Evolutionary conservation across 2,888 invertebrate genomes (phyloP).

Genomic region (Ganaspis brasiliensis): DNA sequence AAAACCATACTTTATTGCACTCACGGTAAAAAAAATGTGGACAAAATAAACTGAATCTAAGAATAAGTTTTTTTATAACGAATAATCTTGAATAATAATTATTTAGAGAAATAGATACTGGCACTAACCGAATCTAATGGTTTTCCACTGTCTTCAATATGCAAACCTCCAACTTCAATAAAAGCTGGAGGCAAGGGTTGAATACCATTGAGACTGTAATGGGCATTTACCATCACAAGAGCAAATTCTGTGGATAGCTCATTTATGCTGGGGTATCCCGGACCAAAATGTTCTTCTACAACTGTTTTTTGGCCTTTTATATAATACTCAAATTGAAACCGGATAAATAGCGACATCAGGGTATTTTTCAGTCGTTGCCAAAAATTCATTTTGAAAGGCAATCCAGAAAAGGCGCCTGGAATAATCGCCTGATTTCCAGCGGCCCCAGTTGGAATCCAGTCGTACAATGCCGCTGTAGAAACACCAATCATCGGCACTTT

Average conservation of each 20-base stretch:
- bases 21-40: too few relatives aligned
- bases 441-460: constrained; percentile 72
- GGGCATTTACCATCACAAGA: constrained; percentile 82
- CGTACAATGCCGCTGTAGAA: constrained; percentile 63
- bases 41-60: too few relatives aligned
- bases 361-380: constrained; percentile 70
- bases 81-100: too few relatives aligned
- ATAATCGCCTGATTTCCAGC: constrained; percentile 65
- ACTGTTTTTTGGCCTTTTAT: constrained; percentile 52
- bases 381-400: constrained; percentile 65
- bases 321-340: constrained; percentile 57
- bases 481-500: constrained; percentile 68
- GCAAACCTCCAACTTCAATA: constrained; percentile 81
- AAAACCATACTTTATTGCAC: too few relatives aligned
- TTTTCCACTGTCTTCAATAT: constrained; percentile 55
- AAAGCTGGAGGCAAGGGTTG: constrained; percentile 81
- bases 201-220: constrained; percentile 82
- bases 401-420: constrained; percentile 61
- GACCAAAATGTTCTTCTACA: constrained; percentile 68
- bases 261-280: constrained; percentile 57
- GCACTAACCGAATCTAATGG: constrained; percentile 54
- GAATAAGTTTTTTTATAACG: too few relatives aligned
- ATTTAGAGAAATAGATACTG: constrained; percentile 5
- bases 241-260: constrained; percentile 74
- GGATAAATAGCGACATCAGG: not conserved